Evolutionary conservation across 2,113 vertebrate species (phyloP), one percentile per base, ranked within the genome.

Genomic region (Zapus hudsonius): DNA sequence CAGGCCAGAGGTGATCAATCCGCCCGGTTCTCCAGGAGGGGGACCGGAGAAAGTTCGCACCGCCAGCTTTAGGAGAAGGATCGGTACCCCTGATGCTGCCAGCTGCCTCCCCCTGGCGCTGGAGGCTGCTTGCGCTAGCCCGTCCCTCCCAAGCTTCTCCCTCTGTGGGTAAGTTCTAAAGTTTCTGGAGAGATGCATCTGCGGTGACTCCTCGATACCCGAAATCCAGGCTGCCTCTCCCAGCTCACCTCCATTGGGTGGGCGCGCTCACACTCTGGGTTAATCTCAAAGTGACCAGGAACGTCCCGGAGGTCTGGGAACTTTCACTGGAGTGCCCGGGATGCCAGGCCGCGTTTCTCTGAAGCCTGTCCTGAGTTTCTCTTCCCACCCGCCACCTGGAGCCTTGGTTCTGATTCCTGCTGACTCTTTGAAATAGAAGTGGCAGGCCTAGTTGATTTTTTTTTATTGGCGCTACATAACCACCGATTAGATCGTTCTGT

Each of bases 391-490:
- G 76, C 69, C 74, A 63, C 90, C 84, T 75, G 85, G 88, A 79
- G 57, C 27, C 74, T 63, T 70, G 97, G 95, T 19, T 40, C 79
- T 61, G 13, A 96, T 95, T 95, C 72, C 92, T 55, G 88, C 92
- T 89, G 91, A 95, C 16, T 76, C 89, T 92, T 78, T 81, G 82
- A 90, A 87, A 96, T 97, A 96, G 97, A 98, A 97, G 98, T 95
- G 95, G 96, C 93, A 84, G 64, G 90, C 94, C 93, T 94, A 98
- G 92, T 97, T 93, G 85, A 4, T 7, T 29, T 69, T 7, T 29
- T 69, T 52, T 74, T 23, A 16, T 42, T 59, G 64, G 96, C 80
- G 93, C 97, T 96, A 80, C 96, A 94, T 95, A 88, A 69, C 55
- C 57, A 42, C 6, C 25, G 79, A 36, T n/a, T 2, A 11, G 29